Evolutionary conservation across 2,113 vertebrate genomes (phyloP).

Genomic region (Semnornis frantzii): DNA sequence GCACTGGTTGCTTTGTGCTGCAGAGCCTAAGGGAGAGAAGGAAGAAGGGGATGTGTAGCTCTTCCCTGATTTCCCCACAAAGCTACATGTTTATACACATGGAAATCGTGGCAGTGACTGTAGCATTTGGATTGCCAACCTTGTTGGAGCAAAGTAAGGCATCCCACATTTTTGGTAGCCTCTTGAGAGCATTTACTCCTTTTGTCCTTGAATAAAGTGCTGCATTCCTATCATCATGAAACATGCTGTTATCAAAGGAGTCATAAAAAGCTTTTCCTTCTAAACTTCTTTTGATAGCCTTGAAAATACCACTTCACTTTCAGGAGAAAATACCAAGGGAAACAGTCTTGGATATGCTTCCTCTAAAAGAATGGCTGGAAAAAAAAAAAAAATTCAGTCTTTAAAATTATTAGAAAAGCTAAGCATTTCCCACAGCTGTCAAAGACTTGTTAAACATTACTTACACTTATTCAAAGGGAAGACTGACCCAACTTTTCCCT

Average conservation of each 20-base stretch:
- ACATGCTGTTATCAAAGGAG: neutral
- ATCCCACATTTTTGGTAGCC: neutral
- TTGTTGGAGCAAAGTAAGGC: neutral
- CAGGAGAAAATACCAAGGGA: neutral
- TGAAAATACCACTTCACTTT: neutral
- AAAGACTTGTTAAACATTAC: slow-evolving; percentile 10
- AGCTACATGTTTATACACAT: neutral
- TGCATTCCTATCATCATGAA: neutral
- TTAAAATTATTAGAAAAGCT: neutral
- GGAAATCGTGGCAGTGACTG: neutral
- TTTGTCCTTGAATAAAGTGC: neutral
- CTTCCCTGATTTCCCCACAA: neutral
- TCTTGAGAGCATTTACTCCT: neutral
- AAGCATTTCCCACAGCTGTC: neutral
- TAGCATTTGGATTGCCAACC: neutral
- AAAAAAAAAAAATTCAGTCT: neutral
- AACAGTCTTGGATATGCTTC: neutral
- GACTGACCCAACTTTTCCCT: neutral
- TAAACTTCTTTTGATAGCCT: neutral
- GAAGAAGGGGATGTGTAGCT: neutral
- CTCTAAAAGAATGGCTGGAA: neutral
- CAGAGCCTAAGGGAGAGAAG: neutral
- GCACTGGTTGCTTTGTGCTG: neutral
- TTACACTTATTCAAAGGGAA: neutral
- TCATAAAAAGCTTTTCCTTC: neutral